These are phyloP conservation scores for Pyrgus malvae DNA, from an alignment of 2,888 invertebrate genomes.

Conservation along the genomic window DNA sequence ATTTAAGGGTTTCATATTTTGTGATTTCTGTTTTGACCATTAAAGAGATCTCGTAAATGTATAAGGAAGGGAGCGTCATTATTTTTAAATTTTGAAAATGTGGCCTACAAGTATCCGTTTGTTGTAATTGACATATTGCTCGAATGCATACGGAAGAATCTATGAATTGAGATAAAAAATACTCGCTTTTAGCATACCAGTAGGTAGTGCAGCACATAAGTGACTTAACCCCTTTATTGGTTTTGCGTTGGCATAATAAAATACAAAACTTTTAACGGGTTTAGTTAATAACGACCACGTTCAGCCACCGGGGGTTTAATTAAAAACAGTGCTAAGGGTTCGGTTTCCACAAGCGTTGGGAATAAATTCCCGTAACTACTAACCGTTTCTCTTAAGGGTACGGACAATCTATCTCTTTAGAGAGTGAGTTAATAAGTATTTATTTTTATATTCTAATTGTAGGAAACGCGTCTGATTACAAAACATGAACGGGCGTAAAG, in stretches of 20 bases:
- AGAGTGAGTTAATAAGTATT: background rate
- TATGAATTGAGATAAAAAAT: background rate
- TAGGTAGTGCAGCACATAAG: background rate
- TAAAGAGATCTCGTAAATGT: no score
- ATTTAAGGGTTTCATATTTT: no score
- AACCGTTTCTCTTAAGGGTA: conserved; percentile 3
- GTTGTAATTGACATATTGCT: no score
- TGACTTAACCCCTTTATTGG: conserved; percentile 1
- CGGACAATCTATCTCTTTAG: background rate
- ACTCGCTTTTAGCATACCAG: background rate
- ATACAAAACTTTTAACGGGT: conserved; percentile 22
- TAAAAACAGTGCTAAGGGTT: conserved; percentile 14
- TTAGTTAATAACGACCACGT: conserved; percentile 22
- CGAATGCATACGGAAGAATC: no score
- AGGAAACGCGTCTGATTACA: no score
- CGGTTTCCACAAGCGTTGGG: conserved; percentile 3
- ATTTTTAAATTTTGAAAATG: no score
- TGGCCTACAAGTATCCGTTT: no score
- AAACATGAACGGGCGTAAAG: no score
- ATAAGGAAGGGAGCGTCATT: no score
- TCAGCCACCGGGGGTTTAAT: conserved; percentile 16
- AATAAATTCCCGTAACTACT: conserved; percentile 9
- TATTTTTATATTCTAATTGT: background rate
- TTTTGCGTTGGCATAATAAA: conserved; percentile 18
- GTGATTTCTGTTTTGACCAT: no score